Evolutionary conservation across 2,888 invertebrate genomes (phyloP).

Genomic region (Agrotis puta): DNA sequence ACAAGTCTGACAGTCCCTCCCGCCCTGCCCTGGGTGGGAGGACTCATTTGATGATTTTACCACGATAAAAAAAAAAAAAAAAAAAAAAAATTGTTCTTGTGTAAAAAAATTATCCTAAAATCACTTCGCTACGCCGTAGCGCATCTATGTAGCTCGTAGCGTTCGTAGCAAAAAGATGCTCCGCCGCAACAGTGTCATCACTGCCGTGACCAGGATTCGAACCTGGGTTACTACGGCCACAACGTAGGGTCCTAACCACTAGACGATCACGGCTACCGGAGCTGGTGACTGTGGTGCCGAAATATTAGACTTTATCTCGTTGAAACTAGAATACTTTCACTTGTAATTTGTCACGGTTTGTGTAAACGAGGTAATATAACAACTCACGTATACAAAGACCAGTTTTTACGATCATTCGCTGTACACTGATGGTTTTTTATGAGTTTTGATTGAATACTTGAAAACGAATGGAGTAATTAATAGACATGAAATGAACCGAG

Average conservation of each 20-base stretch:
- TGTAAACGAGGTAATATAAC: constrained; percentile 1
- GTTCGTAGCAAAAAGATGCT: constrained; percentile 20
- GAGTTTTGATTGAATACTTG: not conserved
- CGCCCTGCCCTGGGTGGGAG: too few relatives aligned
- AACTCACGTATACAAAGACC: not conserved
- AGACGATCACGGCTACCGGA: constrained; percentile 78
- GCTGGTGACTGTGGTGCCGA: constrained; percentile 60
- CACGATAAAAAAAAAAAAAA: not conserved
- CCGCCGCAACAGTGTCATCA: constrained; percentile 67
- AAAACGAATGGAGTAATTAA: not conserved
- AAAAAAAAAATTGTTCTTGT: not conserved
- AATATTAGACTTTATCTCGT: constrained; percentile 24
- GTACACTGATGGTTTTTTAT: not conserved
- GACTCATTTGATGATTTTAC: too few relatives aligned
- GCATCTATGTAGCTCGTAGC: constrained; percentile 5
- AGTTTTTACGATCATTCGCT: not conserved
- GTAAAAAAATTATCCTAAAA: not conserved
- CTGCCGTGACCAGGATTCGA: constrained; percentile 92
- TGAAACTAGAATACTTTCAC: constrained; percentile 38
- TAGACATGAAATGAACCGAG: not conserved
- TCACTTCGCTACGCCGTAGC: constrained; percentile 14
- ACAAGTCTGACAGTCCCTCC: too few relatives aligned
- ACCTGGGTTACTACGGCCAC: constrained; percentile 95
- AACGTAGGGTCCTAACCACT: constrained; percentile 94
- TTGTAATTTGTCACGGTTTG: constrained; percentile 17